phyloP scores from a whole-genome alignment of 2,888 invertebrate genomes.

The Pandemis heparana region DNA sequence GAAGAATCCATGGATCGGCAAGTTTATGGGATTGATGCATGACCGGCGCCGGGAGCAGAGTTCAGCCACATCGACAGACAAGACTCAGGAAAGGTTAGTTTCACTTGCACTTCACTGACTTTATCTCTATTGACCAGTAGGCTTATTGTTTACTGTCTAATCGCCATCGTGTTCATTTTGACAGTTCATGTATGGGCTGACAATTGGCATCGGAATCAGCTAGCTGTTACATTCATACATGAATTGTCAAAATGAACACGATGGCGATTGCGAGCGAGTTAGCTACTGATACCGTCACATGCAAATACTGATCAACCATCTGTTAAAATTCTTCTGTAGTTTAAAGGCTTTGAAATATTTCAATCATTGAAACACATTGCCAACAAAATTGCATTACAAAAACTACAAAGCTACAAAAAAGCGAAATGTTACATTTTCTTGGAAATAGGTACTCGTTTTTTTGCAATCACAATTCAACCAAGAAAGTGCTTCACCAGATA shows the following conservation, averaged over 20 bases:
- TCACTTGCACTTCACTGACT: neutral
- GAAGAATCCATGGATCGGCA: constrained; percentile 53
- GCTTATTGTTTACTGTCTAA: no score
- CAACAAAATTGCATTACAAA: neutral
- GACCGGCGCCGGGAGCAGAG: constrained; percentile 50
- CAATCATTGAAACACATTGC: neutral
- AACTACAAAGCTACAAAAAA: neutral
- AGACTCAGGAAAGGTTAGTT: constrained; percentile 48
- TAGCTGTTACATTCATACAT: no score
- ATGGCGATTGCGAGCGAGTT: no score
- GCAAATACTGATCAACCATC: neutral
- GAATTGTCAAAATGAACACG: no score
- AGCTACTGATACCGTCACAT: no score
- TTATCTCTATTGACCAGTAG: neutral
- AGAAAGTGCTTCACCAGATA: neutral
- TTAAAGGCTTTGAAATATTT: neutral
- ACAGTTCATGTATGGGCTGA: no score
- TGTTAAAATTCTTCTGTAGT: neutral
- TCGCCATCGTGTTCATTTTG: no score
- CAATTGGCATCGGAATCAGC: no score
- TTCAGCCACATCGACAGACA: constrained; percentile 47
- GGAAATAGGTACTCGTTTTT: neutral
- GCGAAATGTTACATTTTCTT: neutral
- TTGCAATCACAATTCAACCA: no score
- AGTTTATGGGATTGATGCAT: constrained; percentile 49